Conservation (phyloP, 2,797 vertebrate species). For the Artibeus jamaicensis region DNA sequence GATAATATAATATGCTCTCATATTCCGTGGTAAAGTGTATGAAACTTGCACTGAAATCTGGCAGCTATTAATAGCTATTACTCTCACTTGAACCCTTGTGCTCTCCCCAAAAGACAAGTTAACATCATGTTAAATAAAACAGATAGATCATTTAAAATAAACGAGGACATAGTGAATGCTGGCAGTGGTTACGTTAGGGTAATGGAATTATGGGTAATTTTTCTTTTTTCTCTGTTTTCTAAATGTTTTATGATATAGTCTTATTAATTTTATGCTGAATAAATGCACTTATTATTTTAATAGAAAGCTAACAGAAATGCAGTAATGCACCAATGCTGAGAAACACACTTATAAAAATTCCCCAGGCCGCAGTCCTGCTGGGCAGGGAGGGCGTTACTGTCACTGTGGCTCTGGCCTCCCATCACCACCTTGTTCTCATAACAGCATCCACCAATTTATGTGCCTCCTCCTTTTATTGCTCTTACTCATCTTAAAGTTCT, state of each 20-base stretch:
- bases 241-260: not conserved
- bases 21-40: not conserved
- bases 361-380: not conserved
- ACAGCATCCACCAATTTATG: not conserved
- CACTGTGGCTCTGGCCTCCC: not conserved
- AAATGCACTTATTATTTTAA: not conserved
- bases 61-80: not conserved
- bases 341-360: not conserved
- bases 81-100: not conserved
- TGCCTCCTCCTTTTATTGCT: not conserved
- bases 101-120: not conserved
- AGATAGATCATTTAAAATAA: not conserved
- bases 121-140: not conserved
- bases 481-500: not conserved
- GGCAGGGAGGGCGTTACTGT: not conserved
- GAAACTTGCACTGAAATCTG: not conserved
- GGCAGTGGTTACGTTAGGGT: not conserved
- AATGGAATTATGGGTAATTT: not conserved
- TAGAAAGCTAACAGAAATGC: not conserved
- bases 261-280: not conserved
- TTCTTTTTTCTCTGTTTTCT: not conserved
- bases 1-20: not conserved
- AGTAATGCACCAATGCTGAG: not conserved
- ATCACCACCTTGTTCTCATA: not conserved
- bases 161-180: not conserved